Conservation (phyloP, 53 echinoderm and acorn worm genomes). For the Temnopleurus reevesii region DNA sequence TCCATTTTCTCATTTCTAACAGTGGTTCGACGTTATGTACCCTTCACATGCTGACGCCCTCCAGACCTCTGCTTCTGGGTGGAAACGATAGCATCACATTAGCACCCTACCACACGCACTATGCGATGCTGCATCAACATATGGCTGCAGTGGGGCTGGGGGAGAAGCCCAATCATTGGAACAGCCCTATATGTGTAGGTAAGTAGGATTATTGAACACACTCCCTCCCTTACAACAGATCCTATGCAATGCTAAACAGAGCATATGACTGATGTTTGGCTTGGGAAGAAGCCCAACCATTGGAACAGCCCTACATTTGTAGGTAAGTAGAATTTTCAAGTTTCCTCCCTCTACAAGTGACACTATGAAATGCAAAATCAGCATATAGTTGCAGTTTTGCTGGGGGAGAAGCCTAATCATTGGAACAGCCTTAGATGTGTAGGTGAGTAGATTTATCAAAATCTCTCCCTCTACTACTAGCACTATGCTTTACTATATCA, state of each 20-base stretch:
- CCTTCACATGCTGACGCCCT: conserved; percentile 87
- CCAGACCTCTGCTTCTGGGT: conserved; percentile 82
- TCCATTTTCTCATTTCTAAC: neutral
- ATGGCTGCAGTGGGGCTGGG: conserved; percentile 81
- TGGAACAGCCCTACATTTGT: too few species aligned
- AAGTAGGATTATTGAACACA: conserved; percentile 46
- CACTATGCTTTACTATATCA: too few species aligned
- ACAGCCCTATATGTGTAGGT: conserved; percentile 91
- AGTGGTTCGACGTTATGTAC: conserved; percentile 96
- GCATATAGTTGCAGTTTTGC: too few species aligned
- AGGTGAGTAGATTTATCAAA: conserved; percentile 83
- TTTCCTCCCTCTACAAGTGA: too few species aligned
- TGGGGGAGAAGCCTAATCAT: conserved; percentile 69
- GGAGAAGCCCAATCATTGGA: conserved; percentile 82
- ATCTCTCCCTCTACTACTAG: too few species aligned
- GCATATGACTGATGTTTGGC: too few species aligned
- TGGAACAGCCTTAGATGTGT: conserved; percentile 95
- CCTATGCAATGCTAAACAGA: too few species aligned
- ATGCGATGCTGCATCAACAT: conserved; percentile 81
- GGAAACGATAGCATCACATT: conserved; percentile 90
- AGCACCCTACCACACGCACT: conserved; percentile 97
- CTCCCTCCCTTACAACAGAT: too few species aligned
- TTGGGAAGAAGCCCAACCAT: too few species aligned
- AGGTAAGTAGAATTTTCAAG: too few species aligned
- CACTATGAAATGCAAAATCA: too few species aligned